Evolutionary conservation across 2,113 vertebrate genomes (phyloP), one percentile per base, ranked within the genome.

Genomic region (Sminthopsis crassicaudata): DNA sequence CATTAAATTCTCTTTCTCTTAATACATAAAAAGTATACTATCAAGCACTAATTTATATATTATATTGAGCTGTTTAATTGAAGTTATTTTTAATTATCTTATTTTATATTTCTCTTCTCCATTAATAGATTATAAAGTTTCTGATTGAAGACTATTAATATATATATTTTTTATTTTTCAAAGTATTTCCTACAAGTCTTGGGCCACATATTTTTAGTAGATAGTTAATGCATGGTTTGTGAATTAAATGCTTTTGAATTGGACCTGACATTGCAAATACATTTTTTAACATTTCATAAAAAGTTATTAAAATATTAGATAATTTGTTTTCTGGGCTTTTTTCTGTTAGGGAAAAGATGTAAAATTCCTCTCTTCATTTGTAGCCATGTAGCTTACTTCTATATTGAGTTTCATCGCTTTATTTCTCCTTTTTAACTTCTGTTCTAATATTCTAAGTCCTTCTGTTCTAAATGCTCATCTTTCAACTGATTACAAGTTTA

Each of bases 171-270:
- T 42, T 76, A 14, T 19, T n/a, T 76, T 76, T 76, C n/a, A n/a
- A 36, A n/a, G 36, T n/a, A 19, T n/a, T 76, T n/a, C 16, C 16
- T 42, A 8, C 8, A 84, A 84, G 67, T 0, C 67, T 19, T 42
- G 16, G n/a, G 16, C 6, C n/a, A 42, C 36, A 42, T 42, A 84
- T 42, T 42, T 23, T 6, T 42, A 22, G 14, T n/a, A 76, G 16
- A 19, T 76, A n/a, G n/a, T 84, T 14, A 84, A 84, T 42, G 14
- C 67, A 42, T 84, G n/a, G 42, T 84, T 84, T 6, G 22, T 84
- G 4, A 36, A 92, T 96, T 95, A 92, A 92, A 92, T 95, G 91
- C 92, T 30, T 91, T 60, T 96, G 54, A 96, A 94, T 42, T 93
- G 19, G 94, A 89, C 93, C 84, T 26, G 92, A 96, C 89, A 22